These are phyloP conservation scores for Pimephales promelas DNA, from an alignment of 2,113 vertebrate species.

Conservation along the genomic window DNA sequence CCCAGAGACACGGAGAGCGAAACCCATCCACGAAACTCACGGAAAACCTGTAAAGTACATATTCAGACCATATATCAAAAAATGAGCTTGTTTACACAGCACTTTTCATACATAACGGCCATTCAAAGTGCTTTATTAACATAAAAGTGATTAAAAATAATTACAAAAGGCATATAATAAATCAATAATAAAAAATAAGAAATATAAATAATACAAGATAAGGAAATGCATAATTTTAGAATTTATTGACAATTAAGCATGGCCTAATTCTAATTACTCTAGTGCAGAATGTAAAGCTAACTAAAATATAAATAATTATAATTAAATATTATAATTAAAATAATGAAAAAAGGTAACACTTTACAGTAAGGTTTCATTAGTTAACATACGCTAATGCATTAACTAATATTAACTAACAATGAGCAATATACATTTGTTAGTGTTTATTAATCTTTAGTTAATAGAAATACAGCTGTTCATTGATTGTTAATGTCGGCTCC, in stretches of 20 bases:
- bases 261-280: background rate
- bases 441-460: too few species aligned
- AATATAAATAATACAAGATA: background rate
- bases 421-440: too few species aligned
- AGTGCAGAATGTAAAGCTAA: background rate
- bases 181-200: background rate
- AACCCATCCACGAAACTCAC: background rate
- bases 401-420: too few species aligned
- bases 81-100: background rate
- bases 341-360: too few species aligned
- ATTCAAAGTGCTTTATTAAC: background rate
- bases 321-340: background rate
- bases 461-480: too few species aligned
- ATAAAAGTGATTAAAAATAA: background rate
- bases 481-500: too few species aligned
- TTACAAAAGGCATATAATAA: background rate
- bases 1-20: background rate
- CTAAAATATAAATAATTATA: background rate
- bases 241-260: background rate
- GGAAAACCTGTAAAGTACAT: background rate
- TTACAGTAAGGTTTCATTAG: too few species aligned
- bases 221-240: background rate
- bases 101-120: background rate
- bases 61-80: background rate
- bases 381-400: too few species aligned